phyloP scores from a whole-genome alignment of 2,113 vertebrate species.

The Callopanchax toddi region DNA sequence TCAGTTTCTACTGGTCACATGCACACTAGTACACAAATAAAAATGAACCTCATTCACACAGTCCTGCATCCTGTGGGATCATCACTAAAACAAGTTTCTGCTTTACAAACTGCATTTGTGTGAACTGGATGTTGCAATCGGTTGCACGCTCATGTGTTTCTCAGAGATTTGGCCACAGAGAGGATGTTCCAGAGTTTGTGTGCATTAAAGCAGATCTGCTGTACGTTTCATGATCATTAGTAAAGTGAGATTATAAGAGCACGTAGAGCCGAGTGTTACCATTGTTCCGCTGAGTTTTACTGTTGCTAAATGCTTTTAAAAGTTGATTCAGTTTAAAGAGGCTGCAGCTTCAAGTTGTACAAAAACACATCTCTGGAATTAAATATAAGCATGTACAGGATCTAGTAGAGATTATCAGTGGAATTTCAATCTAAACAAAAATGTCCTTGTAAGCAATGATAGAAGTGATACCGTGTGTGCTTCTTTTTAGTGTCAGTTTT shows the following conservation, averaged over 20 bases:
- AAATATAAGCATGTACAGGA: too few species aligned
- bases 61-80: conserved; percentile 5
- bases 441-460: neutral
- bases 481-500: neutral
- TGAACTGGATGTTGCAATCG: conserved; percentile 34
- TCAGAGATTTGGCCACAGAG: conserved; percentile 17
- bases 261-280: neutral
- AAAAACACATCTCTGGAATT: neutral
- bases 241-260: neutral
- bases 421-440: too few species aligned
- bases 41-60: conserved; percentile 17
- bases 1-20: conserved; percentile 2
- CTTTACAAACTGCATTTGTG: conserved; percentile 34
- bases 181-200: conserved; percentile 6
- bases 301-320: too few species aligned
- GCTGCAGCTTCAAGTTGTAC: neutral
- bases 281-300: neutral
- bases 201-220: conserved; percentile 9
- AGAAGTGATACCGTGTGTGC: neutral
- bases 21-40: conserved; percentile 28
- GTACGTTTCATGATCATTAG: neutral
- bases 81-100: conserved; percentile 37
- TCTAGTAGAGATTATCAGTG: too few species aligned
- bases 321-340: neutral
- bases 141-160: conserved; percentile 12